Base-by-base conservation (phyloP, 2,797 vertebrate genomes). In the Streptopelia turtur region DNA sequence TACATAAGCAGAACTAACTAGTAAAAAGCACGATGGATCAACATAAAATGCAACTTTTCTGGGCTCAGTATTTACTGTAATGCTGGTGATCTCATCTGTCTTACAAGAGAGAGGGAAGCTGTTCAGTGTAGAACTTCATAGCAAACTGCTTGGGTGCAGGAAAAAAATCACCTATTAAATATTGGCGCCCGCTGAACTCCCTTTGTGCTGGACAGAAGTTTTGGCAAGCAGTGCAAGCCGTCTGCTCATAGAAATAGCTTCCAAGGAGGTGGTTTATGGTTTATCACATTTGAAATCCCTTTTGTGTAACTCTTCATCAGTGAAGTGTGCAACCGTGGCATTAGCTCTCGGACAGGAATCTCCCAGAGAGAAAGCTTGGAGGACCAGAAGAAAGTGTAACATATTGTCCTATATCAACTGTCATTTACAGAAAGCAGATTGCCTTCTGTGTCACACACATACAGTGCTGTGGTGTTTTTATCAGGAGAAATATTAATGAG, bases 171-270 rank as follows among this genome's bases (percentile, higher is more conserved):
- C 3, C 1, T 70, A 61, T 28, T 70, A 74, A 71, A 43, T 90
- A 84, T 90, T 87, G 94, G 45, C 2, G 1, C 56, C 31, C 3
- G 5, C 16, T 70, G 88, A 88, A 76, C 31, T 27, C 21, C 80
- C 39, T 87, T 55, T 0, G 0, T 55, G 30, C 57, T 75, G 91
- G 83, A 83, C 68, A 68, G 60, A 81, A 85, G 14, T 71, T 82
- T 89, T 80, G 86, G 90, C 88, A 90, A 66, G 50, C 23, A 66
- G 15, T 11, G 9, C 53, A 59, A 88, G 20, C 86, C 8, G 5
- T 84, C 81, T 93, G 88, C 85, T 95, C 31, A 31, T 43, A 91
- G 74, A 70, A 80, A 70, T 17, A 53, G 3, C 11, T 84, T 96
- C 90, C 77, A 76, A 87, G 41, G 28, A 84, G 39, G 49, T 84